Evolutionary conservation across 2,888 invertebrate species (phyloP), one percentile per base, ranked within the genome.

Genomic region (Amitus sp.): DNA sequence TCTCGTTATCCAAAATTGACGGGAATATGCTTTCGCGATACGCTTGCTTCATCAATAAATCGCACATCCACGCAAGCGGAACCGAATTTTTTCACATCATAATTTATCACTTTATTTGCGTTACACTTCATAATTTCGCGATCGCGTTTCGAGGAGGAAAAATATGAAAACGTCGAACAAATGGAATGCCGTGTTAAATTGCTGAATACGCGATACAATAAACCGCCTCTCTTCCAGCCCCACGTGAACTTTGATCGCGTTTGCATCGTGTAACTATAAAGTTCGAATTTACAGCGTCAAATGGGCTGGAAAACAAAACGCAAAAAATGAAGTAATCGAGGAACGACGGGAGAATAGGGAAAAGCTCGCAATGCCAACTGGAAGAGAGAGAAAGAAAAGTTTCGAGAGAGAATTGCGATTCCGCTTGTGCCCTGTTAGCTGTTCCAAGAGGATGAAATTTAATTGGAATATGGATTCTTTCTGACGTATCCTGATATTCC

Each of bases 391-490:
- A 47, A 2, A 33, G 37, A 39, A 17, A 37, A 27, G 19, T 18
- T 28, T 28, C 43, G 66, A 56, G 52, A 59, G 56, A 65, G 45
- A 62, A 53, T 39, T 54, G 53, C 39, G 61, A 54, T 27, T 57
- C 59, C 49, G 60, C 60, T 47, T 66, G 66, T 67, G 62, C 64
- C 63, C 56, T 74, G n/a, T n/a, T n/a, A n/a, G n/a, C n/a, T n/a
- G 74, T 79, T 79, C 75, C 79, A 74, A 73, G 71, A 79, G 80
- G 75, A 78, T 77, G 77, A 80, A 78, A 78, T 80, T 79, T 80
- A 80, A 80, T 80, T 80, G 80, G 79, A 80, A 80, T 79, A 79
- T 79, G 79, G 78, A 80, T 76, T 73, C 75, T 75, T 76, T 79
- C 76, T 77, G 74, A 75, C 75, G 71, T 77, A 78, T 79, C 76